Conservation (phyloP, 2,113 vertebrate genomes). For the Periophthalmus modestus region DNA sequence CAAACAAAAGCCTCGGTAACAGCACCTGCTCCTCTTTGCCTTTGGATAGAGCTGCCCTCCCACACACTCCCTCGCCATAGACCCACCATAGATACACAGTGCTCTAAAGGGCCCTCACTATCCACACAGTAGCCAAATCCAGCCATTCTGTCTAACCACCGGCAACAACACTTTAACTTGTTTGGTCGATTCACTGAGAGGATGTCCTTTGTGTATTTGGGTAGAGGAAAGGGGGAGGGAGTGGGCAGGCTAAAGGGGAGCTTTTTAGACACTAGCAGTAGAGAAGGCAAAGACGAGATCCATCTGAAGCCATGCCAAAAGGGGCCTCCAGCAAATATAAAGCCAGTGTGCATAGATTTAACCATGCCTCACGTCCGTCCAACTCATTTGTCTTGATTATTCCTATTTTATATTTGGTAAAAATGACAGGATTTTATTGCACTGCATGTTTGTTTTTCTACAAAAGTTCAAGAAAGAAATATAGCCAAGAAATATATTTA, state of each 20-base stretch:
- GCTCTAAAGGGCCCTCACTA: constrained; percentile 47
- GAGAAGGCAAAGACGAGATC: constrained; percentile 32
- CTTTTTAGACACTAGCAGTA: constrained; percentile 33
- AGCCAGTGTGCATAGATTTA: constrained; percentile 23
- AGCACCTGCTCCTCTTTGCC: constrained; percentile 59
- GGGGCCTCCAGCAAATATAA: constrained; percentile 37
- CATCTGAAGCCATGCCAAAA: constrained; percentile 42
- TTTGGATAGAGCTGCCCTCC: constrained; percentile 47
- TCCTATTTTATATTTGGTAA: background rate
- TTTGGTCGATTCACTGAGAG: constrained; percentile 57
- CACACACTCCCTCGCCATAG: constrained; percentile 28
- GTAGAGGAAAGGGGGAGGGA: constrained; percentile 23
- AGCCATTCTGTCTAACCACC: constrained; percentile 47
- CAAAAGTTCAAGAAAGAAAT: no score
- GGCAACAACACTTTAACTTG: constrained; percentile 66
- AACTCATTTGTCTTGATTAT: background rate
- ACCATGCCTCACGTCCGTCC: constrained; percentile 16
- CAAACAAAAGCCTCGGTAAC: constrained; percentile 34
- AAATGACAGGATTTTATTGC: no score
- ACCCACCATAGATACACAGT: constrained; percentile 64
- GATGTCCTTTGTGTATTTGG: constrained; percentile 56
- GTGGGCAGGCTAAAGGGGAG: constrained; percentile 1
- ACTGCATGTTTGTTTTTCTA: no score
- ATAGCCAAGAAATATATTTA: background rate
- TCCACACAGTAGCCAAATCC: constrained; percentile 56